Evolutionary conservation across 2,113 vertebrate genomes (phyloP).

Genomic region (Pelecanoides urinatrix): DNA sequence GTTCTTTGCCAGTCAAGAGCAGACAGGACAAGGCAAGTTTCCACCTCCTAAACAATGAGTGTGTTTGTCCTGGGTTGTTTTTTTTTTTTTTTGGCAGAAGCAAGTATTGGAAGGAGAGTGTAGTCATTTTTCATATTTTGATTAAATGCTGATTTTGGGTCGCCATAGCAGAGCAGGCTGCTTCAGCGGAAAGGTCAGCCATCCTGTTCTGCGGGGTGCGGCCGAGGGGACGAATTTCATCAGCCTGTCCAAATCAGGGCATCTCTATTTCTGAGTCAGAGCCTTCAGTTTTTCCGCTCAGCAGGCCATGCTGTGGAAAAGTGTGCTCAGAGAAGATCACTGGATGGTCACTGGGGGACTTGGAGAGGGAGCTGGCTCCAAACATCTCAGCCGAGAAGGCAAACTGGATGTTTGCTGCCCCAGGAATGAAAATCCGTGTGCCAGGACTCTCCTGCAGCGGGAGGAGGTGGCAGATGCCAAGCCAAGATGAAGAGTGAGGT

Average conservation of each 20-base stretch:
- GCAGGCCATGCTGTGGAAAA: rapidly evolving
- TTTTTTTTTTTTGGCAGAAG: background rate
- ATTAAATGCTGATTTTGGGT: background rate
- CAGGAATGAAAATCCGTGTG: background rate
- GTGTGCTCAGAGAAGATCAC: background rate
- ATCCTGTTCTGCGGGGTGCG: background rate
- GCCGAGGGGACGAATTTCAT: background rate
- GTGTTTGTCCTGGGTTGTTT: background rate
- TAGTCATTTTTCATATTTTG: background rate
- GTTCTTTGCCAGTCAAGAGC: background rate
- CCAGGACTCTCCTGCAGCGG: background rate
- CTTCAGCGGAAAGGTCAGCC: background rate
- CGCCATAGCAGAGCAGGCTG: background rate
- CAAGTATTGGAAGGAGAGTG: background rate
- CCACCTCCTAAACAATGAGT: background rate
- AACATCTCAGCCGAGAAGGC: background rate
- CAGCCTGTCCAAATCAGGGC: background rate
- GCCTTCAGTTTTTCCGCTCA: background rate
- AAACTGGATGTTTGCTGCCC: background rate
- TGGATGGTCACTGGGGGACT: background rate
- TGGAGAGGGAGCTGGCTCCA: background rate
- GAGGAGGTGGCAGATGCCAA: background rate
- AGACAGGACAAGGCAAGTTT: background rate
- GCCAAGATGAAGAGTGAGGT: background rate
- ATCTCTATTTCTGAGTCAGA: background rate